Evolutionary conservation across 2,888 invertebrate genomes (phyloP), one percentile per base, ranked within the genome.

Genomic region (Tineola bisselliella): DNA sequence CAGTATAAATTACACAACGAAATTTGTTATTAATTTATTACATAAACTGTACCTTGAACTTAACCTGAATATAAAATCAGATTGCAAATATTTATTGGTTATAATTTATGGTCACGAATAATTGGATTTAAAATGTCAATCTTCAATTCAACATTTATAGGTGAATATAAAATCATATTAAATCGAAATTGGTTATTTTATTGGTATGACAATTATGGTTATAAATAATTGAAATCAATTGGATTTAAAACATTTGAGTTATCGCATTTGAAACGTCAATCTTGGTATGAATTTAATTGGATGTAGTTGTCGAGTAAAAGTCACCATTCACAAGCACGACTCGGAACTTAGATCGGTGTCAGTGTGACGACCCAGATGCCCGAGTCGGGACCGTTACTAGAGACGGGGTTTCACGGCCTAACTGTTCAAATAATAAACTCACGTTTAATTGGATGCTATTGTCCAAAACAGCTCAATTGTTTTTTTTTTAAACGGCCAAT

Each of bases 341-440:
- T 54, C 54, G 54, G 54, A 44, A 44, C 59, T 13, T 60, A 48
- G 54, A 79, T 78, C 75, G 75, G 77, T 84, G 86, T 84, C 81
- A 87, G 81, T 86, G 71, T 81, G 86, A 67, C 81, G 79, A 69
- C 76, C 78, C 75, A 54, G 54, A 54, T 54, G 54, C 54, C n/a
- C 19, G 25, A 65, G 65, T 69, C 69, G 70, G 70, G 75, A 62
- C 81, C 86, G 86, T 83, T 86, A 86, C 77, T 25, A 25, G 19
- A 48, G 48, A 54, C 19, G 54, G 25, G 54, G 54, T 18, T 54
- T 54, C 54, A 64, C 67, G 66, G 25, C 64, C 73, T 86, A 86
- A 87, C 87, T 81, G 87, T 84, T 79, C 69, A 74, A 78, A 76
- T 76, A 75, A 77, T 71, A 59, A 54, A 18, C 19, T 67, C 67